phyloP scores from a whole-genome alignment of 2,113 vertebrate species.

The Odobenus rosmarus region DNA sequence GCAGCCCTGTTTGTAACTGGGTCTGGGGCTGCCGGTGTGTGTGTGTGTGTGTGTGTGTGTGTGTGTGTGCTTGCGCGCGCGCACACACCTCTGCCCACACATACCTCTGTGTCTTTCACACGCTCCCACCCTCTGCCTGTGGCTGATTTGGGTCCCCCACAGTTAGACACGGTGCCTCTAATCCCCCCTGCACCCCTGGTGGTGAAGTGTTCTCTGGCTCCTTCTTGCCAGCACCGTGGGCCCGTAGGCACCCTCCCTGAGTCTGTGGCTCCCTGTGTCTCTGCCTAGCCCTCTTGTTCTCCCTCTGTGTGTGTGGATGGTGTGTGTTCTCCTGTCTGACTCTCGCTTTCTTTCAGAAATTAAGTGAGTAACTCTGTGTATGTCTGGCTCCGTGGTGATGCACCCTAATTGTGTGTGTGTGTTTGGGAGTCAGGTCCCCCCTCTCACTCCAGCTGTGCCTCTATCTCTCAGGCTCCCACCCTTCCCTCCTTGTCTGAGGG shows the following conservation, averaged over 20 bases:
- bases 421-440: neutral
- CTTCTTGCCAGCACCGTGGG: neutral
- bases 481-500: neutral
- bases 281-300: neutral
- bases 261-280: conserved; percentile 2
- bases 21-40: neutral
- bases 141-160: neutral
- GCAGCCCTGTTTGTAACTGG: neutral
- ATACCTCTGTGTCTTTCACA: neutral
- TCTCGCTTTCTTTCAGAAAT: neutral
- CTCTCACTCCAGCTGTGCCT: neutral
- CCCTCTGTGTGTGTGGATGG: neutral
- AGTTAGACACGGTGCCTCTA: neutral
- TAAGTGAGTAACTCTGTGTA: neutral
- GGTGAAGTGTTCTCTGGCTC: neutral
- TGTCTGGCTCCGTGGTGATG: neutral
- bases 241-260: neutral
- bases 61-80: neutral
- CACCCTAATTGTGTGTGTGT: neutral
- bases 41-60: neutral
- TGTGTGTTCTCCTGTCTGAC: neutral
- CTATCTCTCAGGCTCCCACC: neutral
- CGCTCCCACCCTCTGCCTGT: neutral
- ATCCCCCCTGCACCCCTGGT: neutral
- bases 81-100: neutral